Evolutionary conservation across 2,888 invertebrate species (phyloP).

Genomic region (Drosophila leonis): DNA sequence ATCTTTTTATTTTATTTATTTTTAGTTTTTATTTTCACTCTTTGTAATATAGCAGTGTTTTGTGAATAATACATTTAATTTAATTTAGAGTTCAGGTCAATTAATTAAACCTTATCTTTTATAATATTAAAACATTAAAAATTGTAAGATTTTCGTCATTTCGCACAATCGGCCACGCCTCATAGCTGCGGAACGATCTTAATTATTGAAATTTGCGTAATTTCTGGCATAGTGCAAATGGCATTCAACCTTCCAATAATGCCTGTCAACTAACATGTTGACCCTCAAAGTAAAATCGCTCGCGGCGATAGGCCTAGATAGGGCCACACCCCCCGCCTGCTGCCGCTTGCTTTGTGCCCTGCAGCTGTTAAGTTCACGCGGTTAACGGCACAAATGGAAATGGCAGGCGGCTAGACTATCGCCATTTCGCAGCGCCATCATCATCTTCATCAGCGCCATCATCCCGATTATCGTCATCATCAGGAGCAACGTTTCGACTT

Average conservation of each 20-base stretch:
- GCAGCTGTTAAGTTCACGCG: conserved; percentile 58
- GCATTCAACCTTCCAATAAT: conserved; percentile 33
- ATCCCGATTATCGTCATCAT: conserved; percentile 21
- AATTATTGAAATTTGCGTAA: conserved; percentile 40
- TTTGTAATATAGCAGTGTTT: too few relatives aligned
- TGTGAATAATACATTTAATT: too few relatives aligned
- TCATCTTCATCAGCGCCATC: conserved; percentile 31
- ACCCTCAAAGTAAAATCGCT: conserved; percentile 28
- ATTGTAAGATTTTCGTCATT: background rate
- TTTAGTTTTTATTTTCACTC: too few relatives aligned
- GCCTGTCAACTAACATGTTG: conserved; percentile 37
- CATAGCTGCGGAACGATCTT: background rate
- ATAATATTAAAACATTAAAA: background rate
- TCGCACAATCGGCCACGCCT: background rate
- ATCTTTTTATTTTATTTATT: too few relatives aligned
- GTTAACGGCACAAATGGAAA: conserved; percentile 58
- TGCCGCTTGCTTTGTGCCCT: background rate
- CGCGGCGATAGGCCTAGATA: background rate
- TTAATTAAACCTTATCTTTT: too few relatives aligned
- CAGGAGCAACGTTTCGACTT: conserved; percentile 17
- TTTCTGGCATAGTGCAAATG: conserved; percentile 24
- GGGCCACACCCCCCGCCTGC: background rate
- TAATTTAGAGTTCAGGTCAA: too few relatives aligned
- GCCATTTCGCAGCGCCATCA: conserved; percentile 38
- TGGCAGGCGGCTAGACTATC: conserved; percentile 56